Percentiles rank a stretch among this genome's conserved stretches.
Evolutionary conservation across 2,113 vertebrate genomes (phyloP).

Genomic region (Heloderma charlesbogerti): DNA sequence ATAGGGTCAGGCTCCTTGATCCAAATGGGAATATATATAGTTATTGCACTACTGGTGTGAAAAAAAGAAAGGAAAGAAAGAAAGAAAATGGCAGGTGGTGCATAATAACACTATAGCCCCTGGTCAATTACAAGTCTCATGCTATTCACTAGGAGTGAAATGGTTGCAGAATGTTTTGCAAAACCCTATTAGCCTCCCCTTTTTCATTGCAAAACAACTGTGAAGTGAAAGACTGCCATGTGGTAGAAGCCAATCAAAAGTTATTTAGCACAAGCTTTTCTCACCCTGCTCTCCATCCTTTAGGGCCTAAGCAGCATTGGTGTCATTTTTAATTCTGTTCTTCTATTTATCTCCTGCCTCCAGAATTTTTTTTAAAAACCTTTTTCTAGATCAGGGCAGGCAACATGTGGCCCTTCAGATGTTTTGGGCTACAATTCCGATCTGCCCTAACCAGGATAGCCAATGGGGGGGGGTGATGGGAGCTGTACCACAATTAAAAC

Average conservation of each 20-base stretch:
- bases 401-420: too few relatives aligned
- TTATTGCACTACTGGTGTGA: background rate
- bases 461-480: too few relatives aligned
- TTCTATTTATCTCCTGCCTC: background rate
- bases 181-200: background rate
- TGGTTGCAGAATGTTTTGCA: background rate
- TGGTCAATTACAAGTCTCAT: background rate
- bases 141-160: background rate
- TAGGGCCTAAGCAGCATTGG: background rate
- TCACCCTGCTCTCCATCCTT: background rate
- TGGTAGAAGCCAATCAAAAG: background rate
- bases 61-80: background rate
- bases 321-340: background rate
- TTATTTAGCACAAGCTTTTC: background rate
- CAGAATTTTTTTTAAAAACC: background rate
- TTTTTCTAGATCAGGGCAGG: background rate
- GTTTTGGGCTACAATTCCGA: too few relatives aligned
- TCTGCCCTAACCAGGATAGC: too few relatives aligned
- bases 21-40: background rate
- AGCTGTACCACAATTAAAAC: too few relatives aligned
- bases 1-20: background rate
- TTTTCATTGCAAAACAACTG: background rate
- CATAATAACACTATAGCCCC: background rate
- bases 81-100: background rate
- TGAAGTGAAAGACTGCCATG: background rate